These are phyloP conservation scores for Aphelinus certus DNA, from an alignment of 1,140 invertebrate genomes.

Conservation along the genomic window DNA sequence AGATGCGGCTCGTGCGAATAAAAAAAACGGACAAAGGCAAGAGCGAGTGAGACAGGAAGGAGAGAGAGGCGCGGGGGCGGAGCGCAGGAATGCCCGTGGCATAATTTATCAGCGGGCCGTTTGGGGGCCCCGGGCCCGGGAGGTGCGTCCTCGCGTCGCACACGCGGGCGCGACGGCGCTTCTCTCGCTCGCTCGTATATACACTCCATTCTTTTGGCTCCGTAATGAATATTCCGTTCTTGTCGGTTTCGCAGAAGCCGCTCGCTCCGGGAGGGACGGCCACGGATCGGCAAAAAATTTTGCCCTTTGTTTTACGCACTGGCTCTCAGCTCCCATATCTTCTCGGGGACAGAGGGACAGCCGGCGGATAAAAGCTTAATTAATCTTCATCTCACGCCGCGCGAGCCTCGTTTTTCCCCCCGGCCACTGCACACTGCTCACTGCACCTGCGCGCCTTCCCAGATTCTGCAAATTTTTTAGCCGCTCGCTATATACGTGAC, in stretches of 20 bases:
- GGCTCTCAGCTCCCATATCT: neutral
- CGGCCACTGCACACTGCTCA: no score
- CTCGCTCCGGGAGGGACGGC: neutral
- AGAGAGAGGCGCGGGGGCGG: conserved; percentile 37
- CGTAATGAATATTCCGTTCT: conserved; percentile 55
- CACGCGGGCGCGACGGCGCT: conserved; percentile 43
- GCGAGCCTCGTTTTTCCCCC: no score
- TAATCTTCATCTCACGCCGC: conserved; percentile 24
- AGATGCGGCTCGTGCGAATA: neutral
- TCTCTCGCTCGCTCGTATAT: neutral
- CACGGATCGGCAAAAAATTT: neutral
- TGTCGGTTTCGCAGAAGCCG: conserved; percentile 30
- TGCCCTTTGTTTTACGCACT: neutral
- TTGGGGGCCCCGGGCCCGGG: conserved; percentile 40
- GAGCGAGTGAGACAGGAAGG: conserved; percentile 23
- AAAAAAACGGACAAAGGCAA: conserved; percentile 18
- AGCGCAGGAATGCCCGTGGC: conserved; percentile 48
- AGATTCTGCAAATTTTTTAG: no score
- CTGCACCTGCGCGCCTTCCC: no score
- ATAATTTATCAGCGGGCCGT: conserved; percentile 55
- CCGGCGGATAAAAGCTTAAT: conserved; percentile 3
- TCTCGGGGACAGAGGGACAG: neutral
- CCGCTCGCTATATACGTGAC: no score
- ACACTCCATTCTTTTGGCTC: conserved; percentile 41
- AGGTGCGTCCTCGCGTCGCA: conserved; percentile 49